Conservation (phyloP, 2,888 invertebrate genomes). For the Tetropium fuscum region DNA sequence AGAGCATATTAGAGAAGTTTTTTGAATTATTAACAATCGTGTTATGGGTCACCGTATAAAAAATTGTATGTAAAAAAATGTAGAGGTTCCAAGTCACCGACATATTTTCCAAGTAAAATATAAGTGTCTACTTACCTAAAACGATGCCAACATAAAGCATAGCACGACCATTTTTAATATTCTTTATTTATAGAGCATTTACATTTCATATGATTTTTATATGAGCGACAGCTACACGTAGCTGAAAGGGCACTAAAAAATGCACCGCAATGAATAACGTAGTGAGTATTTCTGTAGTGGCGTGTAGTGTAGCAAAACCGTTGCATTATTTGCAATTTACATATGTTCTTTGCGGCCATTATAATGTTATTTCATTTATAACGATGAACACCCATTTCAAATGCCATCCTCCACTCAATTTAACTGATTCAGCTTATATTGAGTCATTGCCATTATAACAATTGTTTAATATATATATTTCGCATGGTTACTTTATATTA, state of each 20-base stretch:
- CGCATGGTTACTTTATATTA: slow-evolving; percentile 37
- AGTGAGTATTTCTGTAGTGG: slow-evolving; percentile 27
- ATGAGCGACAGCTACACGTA: slow-evolving; percentile 14
- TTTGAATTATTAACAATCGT: too few relatives aligned
- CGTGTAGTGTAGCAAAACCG: slow-evolving; percentile 15
- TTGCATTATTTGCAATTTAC: slow-evolving; percentile 34
- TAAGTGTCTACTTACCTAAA: too few relatives aligned
- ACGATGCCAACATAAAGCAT: slow-evolving; percentile 4
- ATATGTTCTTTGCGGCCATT: slow-evolving; percentile 34
- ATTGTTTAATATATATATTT: slow-evolving; percentile 45
- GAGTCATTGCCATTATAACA: slow-evolving; percentile 44
- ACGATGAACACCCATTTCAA: slow-evolving; percentile 37
- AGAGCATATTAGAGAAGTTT: too few relatives aligned
- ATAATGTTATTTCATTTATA: slow-evolving; percentile 35
- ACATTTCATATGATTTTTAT: slow-evolving; percentile 30
- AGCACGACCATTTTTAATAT: slow-evolving; percentile 13
- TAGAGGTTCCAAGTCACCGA: too few relatives aligned
- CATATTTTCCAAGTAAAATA: too few relatives aligned
- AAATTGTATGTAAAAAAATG: too few relatives aligned
- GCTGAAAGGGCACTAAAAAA: slow-evolving; percentile 28
- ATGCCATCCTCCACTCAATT: slow-evolving; percentile 45
- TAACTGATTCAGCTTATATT: slow-evolving; percentile 41
- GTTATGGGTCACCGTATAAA: too few relatives aligned
- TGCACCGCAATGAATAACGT: slow-evolving; percentile 31
- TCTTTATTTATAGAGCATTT: slow-evolving; percentile 15